Evolutionary conservation across 64 coral and sea anemone genomes (phyloP).

Genomic region (Dendronephthya gigantea): DNA sequence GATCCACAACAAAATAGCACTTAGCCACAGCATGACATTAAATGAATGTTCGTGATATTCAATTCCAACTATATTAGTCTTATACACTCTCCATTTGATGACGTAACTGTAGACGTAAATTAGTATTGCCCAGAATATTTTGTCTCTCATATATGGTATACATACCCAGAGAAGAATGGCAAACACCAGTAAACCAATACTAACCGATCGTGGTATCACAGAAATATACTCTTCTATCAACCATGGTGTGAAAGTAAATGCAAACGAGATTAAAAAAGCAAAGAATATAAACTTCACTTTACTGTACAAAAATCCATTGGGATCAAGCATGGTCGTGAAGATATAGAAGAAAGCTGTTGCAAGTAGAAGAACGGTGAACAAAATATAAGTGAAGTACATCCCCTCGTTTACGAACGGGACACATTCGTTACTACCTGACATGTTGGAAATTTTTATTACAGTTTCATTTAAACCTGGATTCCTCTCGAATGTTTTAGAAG

Average conservation of each 20-base stretch:
- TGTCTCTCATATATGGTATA: background rate
- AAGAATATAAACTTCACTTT: background rate
- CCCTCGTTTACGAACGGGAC: background rate
- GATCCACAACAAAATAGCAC: background rate
- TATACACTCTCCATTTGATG: background rate
- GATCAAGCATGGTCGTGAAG: background rate
- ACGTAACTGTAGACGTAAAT: slow-evolving; percentile 13
- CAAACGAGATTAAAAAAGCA: background rate
- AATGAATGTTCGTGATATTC: background rate
- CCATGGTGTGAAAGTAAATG: background rate
- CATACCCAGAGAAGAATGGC: background rate
- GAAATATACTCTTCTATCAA: background rate
- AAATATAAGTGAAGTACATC: background rate
- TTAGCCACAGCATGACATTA: background rate
- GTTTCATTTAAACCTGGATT: background rate
- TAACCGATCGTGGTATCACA: background rate
- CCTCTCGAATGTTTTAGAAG: background rate
- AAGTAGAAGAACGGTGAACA: background rate
- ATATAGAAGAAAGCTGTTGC: background rate
- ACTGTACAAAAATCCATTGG: background rate
- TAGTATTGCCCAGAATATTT: background rate
- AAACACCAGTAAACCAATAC: background rate
- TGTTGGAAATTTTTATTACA: background rate
- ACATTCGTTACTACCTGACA: background rate
- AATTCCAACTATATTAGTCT: background rate